Base-by-base conservation (phyloP, 2,113 vertebrate genomes). In the Nasalis larvatus region DNA sequence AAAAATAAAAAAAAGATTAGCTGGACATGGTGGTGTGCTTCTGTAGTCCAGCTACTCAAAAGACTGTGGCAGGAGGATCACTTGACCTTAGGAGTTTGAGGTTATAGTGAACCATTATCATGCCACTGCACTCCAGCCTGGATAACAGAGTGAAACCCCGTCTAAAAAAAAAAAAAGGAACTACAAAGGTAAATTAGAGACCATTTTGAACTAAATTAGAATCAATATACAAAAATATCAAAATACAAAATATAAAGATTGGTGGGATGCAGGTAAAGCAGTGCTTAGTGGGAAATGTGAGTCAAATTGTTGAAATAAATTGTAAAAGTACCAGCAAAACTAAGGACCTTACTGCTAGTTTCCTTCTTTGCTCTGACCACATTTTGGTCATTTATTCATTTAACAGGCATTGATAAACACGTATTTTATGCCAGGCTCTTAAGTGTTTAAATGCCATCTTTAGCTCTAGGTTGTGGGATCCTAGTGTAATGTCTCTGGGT, bases 241-340 rank as follows among this genome's bases (percentile, higher is more conserved):
- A 45, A 77, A 60, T 58, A 74, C 10, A 74, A 88, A 56, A 74
- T 32, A 77, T 47, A 2, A 77, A 89, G 47, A 89, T 47, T 77
- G 23, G 8, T n/a, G 11, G 8, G 40, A 60, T 45, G 30, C 18
- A 78, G 21, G 10, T 37, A 63, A 45, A 18, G 30, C 56, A 78
- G 32, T 49, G 21, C 32, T 49, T 89, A 77, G 42, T 76, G 42
- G 25, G 89, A 60, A 58, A 63, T 56, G 35, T 58, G 69, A 94
- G 84, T 95, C 32, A 94, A 86, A 82, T 93, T 63, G 8, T 58
- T 92, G 56, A 94, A 69, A 87, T 82, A 16, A 60, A 40, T 54
- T 89, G 49, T 92, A 89, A 89, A 89, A 94, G 76, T 92, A 76
- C 27, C 63, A 86, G 16, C n/a, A 60, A 92, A 92, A 60, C 40